These are phyloP conservation scores for Mnemiopsis leidyi DNA, from an alignment of 37 sponge, comb jelly and placozoan genomes.

Conservation along the genomic window DNA sequence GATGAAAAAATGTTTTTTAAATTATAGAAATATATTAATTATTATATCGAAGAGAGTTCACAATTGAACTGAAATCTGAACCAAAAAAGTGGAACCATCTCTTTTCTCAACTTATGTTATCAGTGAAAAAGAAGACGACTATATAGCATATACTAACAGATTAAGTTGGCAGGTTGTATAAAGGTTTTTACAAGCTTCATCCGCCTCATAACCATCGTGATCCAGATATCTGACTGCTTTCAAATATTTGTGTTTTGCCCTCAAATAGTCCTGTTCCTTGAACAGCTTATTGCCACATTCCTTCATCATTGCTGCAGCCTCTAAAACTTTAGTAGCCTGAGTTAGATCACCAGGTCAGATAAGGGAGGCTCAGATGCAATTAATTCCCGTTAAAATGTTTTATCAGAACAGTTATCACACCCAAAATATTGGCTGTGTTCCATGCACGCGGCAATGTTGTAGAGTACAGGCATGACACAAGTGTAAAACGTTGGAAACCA, in stretches of 20 bases:
- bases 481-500: too few species aligned
- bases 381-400: too few species aligned
- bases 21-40: background rate
- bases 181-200: background rate
- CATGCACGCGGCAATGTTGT: too few species aligned
- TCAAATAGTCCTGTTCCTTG: constrained; percentile 6
- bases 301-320: constrained; percentile 15
- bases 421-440: too few species aligned
- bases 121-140: too few species aligned
- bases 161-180: constrained; percentile 34
- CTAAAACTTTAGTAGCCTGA: constrained; percentile 16
- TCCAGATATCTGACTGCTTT: constrained; percentile 46
- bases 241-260: constrained; percentile 35
- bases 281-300: background rate
- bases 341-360: too few species aligned
- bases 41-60: background rate
- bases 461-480: too few species aligned
- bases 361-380: too few species aligned
- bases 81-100: too few species aligned
- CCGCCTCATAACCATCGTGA: constrained; percentile 22
- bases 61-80: background rate
- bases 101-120: too few species aligned
- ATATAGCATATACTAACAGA: background rate
- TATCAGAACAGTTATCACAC: too few species aligned
- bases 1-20: background rate